Percentiles rank a stretch among this genome's conserved stretches.
Conservation (phyloP, 1,140 invertebrate species). For the Drosophila grimshawi region DNA sequence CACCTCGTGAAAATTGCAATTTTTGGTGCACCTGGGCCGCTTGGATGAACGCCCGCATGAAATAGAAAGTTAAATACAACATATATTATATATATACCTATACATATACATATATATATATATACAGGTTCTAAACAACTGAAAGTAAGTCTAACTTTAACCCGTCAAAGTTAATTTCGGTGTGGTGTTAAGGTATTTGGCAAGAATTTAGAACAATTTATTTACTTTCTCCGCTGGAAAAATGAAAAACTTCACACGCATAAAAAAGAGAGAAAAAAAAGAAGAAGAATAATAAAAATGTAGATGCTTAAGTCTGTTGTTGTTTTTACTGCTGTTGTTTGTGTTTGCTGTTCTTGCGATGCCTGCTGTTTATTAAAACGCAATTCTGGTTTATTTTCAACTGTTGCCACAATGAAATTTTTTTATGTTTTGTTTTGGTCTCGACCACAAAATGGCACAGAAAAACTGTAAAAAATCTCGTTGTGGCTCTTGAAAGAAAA, state of each 20-base stretch:
- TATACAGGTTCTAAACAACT: constrained; percentile 48
- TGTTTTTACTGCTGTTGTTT: constrained; percentile 12
- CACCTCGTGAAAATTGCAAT: constrained; percentile 69
- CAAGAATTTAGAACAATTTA: constrained; percentile 62
- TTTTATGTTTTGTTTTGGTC: constrained; percentile 46
- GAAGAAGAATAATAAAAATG: constrained; percentile 16
- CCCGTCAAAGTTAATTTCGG: constrained; percentile 40
- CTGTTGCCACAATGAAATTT: constrained; percentile 50
- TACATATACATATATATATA: neutral
- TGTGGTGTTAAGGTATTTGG: constrained; percentile 37
- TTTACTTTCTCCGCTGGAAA: constrained; percentile 62
- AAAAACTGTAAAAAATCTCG: constrained; percentile 58
- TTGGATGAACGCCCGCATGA: constrained; percentile 62
- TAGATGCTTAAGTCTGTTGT: constrained; percentile 34
- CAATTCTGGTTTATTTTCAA: constrained; percentile 67
- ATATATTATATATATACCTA: neutral
- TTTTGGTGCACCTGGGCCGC: constrained; percentile 63
- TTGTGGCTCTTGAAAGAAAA: constrained; percentile 48
- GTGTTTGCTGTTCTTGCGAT: constrained; percentile 30
- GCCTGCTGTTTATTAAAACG: constrained; percentile 69
- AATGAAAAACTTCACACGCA: constrained; percentile 66
- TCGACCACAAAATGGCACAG: constrained; percentile 63
- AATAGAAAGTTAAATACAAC: constrained; percentile 63
- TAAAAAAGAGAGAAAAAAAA: constrained; percentile 31
- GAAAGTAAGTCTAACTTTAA: constrained; percentile 62